Evolutionary conservation across 2,888 invertebrate species (phyloP).

Genomic region (Mechanitis messenoides): DNA sequence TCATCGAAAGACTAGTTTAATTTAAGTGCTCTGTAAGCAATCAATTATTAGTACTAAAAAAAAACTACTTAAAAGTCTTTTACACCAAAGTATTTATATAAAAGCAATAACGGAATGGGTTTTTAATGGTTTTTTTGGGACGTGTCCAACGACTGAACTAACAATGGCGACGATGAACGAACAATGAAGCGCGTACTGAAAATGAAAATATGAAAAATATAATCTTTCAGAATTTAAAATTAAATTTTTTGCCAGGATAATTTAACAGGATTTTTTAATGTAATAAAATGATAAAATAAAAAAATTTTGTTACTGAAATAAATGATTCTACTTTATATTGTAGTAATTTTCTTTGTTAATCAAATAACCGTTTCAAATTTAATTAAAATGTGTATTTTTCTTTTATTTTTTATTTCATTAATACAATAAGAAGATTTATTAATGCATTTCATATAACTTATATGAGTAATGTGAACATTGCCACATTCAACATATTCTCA

Average conservation of each 20-base stretch:
- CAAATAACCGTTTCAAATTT: too few species aligned
- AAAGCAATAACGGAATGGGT: constrained; percentile 13
- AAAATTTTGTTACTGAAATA: neutral
- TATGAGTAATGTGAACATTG: neutral
- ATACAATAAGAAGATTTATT: too few species aligned
- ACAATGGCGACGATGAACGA: constrained; percentile 16
- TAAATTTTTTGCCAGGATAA: neutral
- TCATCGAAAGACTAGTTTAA: too few species aligned
- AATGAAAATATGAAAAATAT: constrained; percentile 13
- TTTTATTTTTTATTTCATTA: too few species aligned
- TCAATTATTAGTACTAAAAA: neutral
- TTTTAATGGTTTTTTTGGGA: constrained; percentile 19
- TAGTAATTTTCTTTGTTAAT: too few species aligned
- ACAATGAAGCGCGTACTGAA: constrained; percentile 8
- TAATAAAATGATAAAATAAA: neutral
- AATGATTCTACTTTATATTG: too few species aligned
- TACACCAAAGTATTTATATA: constrained; percentile 8
- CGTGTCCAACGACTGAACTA: constrained; percentile 18
- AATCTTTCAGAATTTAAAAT: constrained; percentile 7
- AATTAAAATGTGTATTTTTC: too few species aligned
- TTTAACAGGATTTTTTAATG: too few species aligned
- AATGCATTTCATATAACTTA: neutral
- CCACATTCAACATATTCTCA: neutral
- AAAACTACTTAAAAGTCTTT: neutral
- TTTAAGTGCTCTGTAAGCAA: neutral